Base-by-base conservation (phyloP, 2,797 vertebrate genomes). In the Cynopterus sphinx region DNA sequence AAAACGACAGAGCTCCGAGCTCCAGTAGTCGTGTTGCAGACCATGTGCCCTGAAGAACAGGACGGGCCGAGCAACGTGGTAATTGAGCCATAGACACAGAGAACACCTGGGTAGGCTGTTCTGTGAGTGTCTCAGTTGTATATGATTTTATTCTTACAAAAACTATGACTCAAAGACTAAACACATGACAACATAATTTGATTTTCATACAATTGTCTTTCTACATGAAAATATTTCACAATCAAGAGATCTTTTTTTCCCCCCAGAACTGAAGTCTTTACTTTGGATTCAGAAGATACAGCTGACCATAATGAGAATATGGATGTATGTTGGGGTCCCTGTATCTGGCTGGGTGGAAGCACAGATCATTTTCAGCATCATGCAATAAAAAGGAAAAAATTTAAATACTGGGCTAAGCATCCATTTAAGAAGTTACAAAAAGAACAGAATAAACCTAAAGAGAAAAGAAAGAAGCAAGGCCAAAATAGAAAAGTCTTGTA, bases 261-360 rank as follows among this genome's bases (percentile, higher is more conserved):
- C 12, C 5, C 2, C 26, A 39, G 33, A 77, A 77, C 36, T 68
- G 9, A 7, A 65, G 26, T 78, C 31, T 31, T 91, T 82, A 75
- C 67, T 92, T 94, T 41, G 15, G 49, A 87, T 55, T 89, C n/a
- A 78, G 87, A 91, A 93, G 91, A 63, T 11, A 75, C 1, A 73
- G 11, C 4, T 3, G 15, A 26, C n/a, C 17, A 5, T 57, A 39
- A 67, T 24, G 9, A 43, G 46, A 86, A 49, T 51, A 61, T 0
- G 57, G 36, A 63, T 43, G 41, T 46, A 49, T 8, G 10, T 53
- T 5, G 15, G 22, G 36, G 7, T 74, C 26, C 19, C 9, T 2
- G 6, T 49, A n/a, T 1, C 3, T 1, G 4, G 17, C 9, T 53
- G 15, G 22, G 15, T 33, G n/a, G n/a, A 87, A 84, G 41, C 33